Conservation (phyloP, 2,888 invertebrate species). For the Embidobia sp. region DNA sequence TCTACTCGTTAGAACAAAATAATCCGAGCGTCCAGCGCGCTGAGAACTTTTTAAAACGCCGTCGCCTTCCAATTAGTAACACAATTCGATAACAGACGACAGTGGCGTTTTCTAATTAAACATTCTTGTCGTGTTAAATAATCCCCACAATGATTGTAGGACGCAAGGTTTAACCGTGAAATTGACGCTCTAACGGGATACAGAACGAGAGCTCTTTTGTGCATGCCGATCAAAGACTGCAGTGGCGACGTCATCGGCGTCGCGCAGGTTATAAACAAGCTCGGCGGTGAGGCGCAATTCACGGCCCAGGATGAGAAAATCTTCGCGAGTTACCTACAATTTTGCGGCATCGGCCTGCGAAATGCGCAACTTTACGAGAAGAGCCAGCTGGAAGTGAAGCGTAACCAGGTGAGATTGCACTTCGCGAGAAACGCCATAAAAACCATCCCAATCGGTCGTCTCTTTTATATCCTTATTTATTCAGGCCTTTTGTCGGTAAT, state of each 20-base stretch:
- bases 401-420: conserved; percentile 87
- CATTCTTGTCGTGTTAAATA: conserved; percentile 6
- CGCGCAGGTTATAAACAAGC: conserved; percentile 96
- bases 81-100: not conserved
- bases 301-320: conserved; percentile 94
- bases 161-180: conserved; percentile 95
- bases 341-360: conserved; percentile 96
- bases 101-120: conserved; percentile 21
- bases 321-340: conserved; percentile 95
- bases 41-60: not conserved
- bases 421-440: conserved; percentile 36
- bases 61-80: not conserved
- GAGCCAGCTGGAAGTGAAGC: conserved; percentile 96
- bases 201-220: conserved; percentile 94
- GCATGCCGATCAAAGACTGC: conserved; percentile 98
- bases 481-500: conserved; percentile 24
- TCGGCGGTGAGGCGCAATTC: conserved; percentile 90
- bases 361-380: conserved; percentile 98
- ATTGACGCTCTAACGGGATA: conserved; percentile 97
- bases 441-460: conserved; percentile 24
- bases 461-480: conserved; percentile 35
- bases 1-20: no score
- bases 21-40: no score
- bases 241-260: conserved; percentile 98
- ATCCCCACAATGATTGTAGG: conserved; percentile 82